Evolutionary conservation across 2,797 vertebrate genomes (phyloP), one percentile per base, ranked within the genome.

Genomic region (Masticophis lateralis): DNA sequence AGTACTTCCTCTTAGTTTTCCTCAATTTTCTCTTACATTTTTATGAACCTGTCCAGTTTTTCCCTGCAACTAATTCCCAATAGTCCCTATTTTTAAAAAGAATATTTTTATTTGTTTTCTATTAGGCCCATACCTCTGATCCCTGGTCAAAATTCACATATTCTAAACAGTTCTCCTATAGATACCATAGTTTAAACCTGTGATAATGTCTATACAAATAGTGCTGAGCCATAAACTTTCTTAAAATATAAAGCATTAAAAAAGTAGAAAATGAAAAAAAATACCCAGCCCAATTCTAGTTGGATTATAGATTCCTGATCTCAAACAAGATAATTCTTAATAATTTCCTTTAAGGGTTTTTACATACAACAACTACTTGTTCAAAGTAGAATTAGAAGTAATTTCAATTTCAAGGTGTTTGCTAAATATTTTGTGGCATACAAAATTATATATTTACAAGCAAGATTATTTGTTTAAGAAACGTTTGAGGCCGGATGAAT

Each of bases 291-390:
- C 37, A 1, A 83, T 89, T 90, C 93, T 87, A 93, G 92, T 88
- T 94, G 94, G 12, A 0, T 95, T 95, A 92, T 60, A 91, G 92
- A 96, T 95, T 92, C 66, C 57, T 91, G 25, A 86, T 93, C n/a
- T 92, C 6, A 91, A 28, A 79, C 60, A 83, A 93, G 16, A 83
- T 93, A 92, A 88, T 87, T 94, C 74, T 93, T 79, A 87, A 93
- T 37, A 90, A 86, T 28, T 86, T 37, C 2, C 88, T 51, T 27
- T 83, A 56, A 56, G 47, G 53, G 37, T 66, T 69, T 89, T 89
- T 61, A 47, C 12, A 61, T 61, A 27, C 25, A 61, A 3, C 22
- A 3, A 32, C 25, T 89, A 27, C 27, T 61, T 87, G 27, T 10
- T n/a, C 86, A 87, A n/a, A 11, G 8, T 9, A 56, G 27, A 56